These are phyloP conservation scores for Tholera decimalis DNA, from an alignment of 2,888 invertebrate species.

Conservation along the genomic window DNA sequence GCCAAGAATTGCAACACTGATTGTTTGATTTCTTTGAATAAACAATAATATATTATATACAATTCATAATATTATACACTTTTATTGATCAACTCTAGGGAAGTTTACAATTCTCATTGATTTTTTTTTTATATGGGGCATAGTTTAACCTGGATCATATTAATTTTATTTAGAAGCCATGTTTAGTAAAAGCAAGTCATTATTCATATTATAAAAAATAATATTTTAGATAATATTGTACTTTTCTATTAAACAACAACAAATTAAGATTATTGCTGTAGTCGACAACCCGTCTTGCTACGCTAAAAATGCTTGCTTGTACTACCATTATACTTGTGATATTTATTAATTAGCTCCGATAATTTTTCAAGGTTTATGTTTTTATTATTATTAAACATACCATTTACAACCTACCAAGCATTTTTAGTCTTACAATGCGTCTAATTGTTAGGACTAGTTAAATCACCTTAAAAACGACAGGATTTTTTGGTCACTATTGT, in stretches of 20 bases:
- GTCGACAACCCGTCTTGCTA: slow-evolving; percentile 27
- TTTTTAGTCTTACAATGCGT: slow-evolving; percentile 50
- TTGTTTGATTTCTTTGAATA: slow-evolving; percentile 29
- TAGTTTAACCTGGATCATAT: slow-evolving; percentile 5
- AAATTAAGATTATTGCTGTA: slow-evolving; percentile 44
- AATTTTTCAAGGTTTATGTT: slow-evolving; percentile 4
- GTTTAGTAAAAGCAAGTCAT: slow-evolving; percentile 30
- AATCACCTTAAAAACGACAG: slow-evolving; percentile 62
- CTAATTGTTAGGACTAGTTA: slow-evolving; percentile 69
- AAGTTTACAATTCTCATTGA: slow-evolving; percentile 9
- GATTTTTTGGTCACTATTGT: slow-evolving; percentile 64
- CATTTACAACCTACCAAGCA: slow-evolving; percentile 54
- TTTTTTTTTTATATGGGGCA: slow-evolving; percentile 29
- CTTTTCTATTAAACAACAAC: slow-evolving; percentile 39
- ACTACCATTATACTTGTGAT: slow-evolving; percentile 28
- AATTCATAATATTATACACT: slow-evolving; percentile 31
- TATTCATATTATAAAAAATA: slow-evolving; percentile 36
- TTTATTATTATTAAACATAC: slow-evolving; percentile 13
- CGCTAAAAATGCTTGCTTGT: slow-evolving; percentile 56
- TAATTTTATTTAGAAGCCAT: slow-evolving; percentile 29
- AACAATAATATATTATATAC: slow-evolving; percentile 27
- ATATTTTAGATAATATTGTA: slow-evolving; percentile 54
- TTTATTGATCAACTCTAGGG: slow-evolving; percentile 9
- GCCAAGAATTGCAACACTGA: slow-evolving; percentile 20
- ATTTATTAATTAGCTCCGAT: slow-evolving; percentile 9